phyloP scores from a whole-genome alignment of 2,797 vertebrate species.

The Enteromius fasciolatus region DNA sequence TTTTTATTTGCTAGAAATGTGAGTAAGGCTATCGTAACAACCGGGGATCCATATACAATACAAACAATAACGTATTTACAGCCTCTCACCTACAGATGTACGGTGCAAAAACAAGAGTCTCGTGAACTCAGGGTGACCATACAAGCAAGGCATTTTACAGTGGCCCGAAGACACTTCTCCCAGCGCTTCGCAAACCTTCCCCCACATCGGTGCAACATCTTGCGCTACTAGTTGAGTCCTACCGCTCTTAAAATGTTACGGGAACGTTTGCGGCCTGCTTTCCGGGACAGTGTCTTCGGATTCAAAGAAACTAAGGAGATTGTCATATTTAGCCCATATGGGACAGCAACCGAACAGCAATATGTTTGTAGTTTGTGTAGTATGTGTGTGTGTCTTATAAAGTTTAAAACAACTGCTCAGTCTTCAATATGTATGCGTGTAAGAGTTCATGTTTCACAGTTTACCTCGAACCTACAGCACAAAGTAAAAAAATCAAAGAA shows the following conservation, averaged over 20 bases:
- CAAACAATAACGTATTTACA: conserved; percentile 98
- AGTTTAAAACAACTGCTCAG: conserved; percentile 72
- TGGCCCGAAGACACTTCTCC: conserved; percentile 80
- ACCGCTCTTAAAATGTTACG: conserved; percentile 59
- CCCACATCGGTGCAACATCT: conserved; percentile 54
- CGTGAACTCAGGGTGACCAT: conserved; percentile 88
- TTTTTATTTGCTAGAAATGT: conserved; percentile 91
- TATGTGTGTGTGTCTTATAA: conserved; percentile 40
- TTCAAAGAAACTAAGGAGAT: conserved; percentile 95
- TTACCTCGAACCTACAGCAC: conserved; percentile 84
- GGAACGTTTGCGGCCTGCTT: conserved; percentile 68
- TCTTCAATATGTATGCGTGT: conserved; percentile 52
- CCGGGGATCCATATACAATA: conserved; percentile 96
- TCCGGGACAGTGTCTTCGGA: conserved; percentile 82
- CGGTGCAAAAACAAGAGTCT: conserved; percentile 94
- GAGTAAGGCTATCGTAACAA: conserved; percentile 99
- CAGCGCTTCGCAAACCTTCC: conserved; percentile 66
- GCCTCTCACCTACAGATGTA: conserved; percentile 90
- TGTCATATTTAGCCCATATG: conserved; percentile 95
- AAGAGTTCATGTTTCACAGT: conserved; percentile 85
- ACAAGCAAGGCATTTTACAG: conserved; percentile 99
- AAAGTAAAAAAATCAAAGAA: conserved; percentile 77
- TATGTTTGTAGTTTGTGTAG: conserved; percentile 63
- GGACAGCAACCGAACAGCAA: conserved; percentile 87
- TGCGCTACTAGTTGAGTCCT: conserved; percentile 20